A percentile compares a stretch with the other conserved stretches of the same genome.
These are phyloP conservation scores for Lepilemur septentrionalis DNA, from an alignment of 2,797 vertebrate species.

Conservation along the genomic window DNA sequence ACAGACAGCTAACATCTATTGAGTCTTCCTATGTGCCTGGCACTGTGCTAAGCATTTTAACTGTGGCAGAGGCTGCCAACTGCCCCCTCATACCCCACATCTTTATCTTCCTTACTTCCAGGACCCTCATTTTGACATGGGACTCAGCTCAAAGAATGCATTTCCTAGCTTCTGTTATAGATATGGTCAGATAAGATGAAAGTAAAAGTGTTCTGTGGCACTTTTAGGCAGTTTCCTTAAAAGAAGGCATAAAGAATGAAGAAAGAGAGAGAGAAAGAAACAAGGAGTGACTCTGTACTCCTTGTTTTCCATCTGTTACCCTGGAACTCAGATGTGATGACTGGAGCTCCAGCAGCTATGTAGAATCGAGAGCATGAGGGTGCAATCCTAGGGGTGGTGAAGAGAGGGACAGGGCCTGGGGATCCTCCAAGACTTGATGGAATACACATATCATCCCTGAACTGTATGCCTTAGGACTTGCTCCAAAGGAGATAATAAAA, in stretches of 20 bases:
- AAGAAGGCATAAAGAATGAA: background rate
- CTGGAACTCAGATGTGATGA: background rate
- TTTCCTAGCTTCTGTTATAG: background rate
- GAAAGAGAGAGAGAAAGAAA: background rate
- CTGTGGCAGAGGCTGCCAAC: background rate
- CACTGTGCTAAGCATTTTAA: background rate
- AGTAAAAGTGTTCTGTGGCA: background rate
- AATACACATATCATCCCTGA: background rate
- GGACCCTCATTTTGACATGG: background rate
- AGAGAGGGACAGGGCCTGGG: background rate
- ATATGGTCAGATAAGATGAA: background rate
- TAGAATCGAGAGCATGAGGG: background rate
- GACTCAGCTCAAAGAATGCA: background rate
- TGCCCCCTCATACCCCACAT: background rate
- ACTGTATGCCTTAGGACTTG: background rate
- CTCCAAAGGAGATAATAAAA: background rate
- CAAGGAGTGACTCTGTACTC: background rate
- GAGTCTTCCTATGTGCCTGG: background rate
- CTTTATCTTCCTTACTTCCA: background rate
- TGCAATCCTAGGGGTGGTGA: background rate
- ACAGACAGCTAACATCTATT: background rate
- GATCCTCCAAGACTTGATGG: background rate
- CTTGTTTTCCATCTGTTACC: background rate
- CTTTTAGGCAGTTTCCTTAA: background rate
- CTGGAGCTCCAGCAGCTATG: background rate